A percentile compares a stretch with the other conserved stretches of the same genome.
Evolutionary conservation across 2,888 invertebrate species (phyloP).

Genomic region (Vanessa cardui): DNA sequence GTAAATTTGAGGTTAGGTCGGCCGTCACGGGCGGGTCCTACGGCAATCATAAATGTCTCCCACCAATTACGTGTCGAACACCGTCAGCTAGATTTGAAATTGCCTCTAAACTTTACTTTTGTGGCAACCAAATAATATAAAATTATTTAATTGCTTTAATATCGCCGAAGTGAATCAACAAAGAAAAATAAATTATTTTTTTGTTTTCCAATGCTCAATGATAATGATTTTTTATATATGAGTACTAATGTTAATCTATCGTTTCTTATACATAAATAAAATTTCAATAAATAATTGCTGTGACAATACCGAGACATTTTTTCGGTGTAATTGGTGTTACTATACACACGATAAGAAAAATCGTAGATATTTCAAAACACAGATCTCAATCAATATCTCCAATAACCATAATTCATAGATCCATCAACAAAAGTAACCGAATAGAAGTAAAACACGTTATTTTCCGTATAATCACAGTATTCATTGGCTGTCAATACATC

Average conservation of each 20-base stretch:
- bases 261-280: too few relatives aligned
- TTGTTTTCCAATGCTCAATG: too few relatives aligned
- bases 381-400: background rate
- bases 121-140: slow-evolving; percentile 20
- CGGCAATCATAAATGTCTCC: slow-evolving; percentile 55
- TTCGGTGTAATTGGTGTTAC: too few relatives aligned
- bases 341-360: background rate
- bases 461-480: slow-evolving; percentile 64
- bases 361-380: background rate
- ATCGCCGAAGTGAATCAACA: slow-evolving; percentile 12
- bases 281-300: too few relatives aligned
- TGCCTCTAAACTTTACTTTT: slow-evolving; percentile 38
- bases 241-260: too few relatives aligned
- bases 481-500: slow-evolving; percentile 77
- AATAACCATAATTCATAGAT: slow-evolving; percentile 26
- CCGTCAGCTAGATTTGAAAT: slow-evolving; percentile 50
- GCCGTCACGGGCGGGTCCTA: slow-evolving; percentile 57
- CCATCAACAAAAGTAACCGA: slow-evolving; percentile 33
- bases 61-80: slow-evolving; percentile 57
- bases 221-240: too few relatives aligned
- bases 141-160: slow-evolving; percentile 29
- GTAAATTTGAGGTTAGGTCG: slow-evolving; percentile 79
- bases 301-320: background rate
- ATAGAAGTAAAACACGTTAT: slow-evolving; percentile 55
- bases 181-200: background rate